Evolutionary conservation across 2,888 invertebrate species (phyloP), one percentile per base, ranked within the genome.

Genomic region (Euzetes globulus): DNA sequence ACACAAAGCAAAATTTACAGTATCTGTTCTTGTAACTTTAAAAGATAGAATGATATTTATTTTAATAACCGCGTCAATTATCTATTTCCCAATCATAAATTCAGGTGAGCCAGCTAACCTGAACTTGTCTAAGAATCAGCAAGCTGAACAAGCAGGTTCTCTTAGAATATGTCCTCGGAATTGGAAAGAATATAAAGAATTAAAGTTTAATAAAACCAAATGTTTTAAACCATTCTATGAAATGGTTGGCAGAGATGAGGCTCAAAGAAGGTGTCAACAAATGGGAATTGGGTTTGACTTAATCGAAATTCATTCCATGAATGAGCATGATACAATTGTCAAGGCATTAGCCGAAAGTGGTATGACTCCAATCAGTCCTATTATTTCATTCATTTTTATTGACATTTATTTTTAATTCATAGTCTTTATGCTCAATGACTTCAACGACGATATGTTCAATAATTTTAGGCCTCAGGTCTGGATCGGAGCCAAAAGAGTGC

Each of bases 401-500:
- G 1, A 5, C 11, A 27, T 27, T 58, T 27, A 27, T 58, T 58
- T 52, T 27, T 11, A 22, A 19, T 55, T 27, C 3, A 58, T 22
- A 19, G 52, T 19, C 11, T 52, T 52, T n/a, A 17, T 27, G 6
- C 25, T 27, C 27, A 15, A 29, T 33, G 63, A 63, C 27, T 37
- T 17, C 11, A 63, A 63, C 63, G 37, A 63, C 27, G 63, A 63
- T 27, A 37, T 63, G n/a, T 33, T 33, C 37, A 63, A 63, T 27
- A 37, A 37, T 37, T 33, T 27, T 37, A 63, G n/a, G n/a, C 63
- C 63, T 19, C 63, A 63, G 37, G n/a, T 63, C 7, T 63, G 63
- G 63, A 33, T 63, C 37, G 63, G 63, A 33, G 13, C 63, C 15
- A 63, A 63, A 63, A 29, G 63, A 33, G 37, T 63, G 27, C 63